Conservation (phyloP, 2,797 vertebrate genomes). For the Sphenopsis melanotis region DNA sequence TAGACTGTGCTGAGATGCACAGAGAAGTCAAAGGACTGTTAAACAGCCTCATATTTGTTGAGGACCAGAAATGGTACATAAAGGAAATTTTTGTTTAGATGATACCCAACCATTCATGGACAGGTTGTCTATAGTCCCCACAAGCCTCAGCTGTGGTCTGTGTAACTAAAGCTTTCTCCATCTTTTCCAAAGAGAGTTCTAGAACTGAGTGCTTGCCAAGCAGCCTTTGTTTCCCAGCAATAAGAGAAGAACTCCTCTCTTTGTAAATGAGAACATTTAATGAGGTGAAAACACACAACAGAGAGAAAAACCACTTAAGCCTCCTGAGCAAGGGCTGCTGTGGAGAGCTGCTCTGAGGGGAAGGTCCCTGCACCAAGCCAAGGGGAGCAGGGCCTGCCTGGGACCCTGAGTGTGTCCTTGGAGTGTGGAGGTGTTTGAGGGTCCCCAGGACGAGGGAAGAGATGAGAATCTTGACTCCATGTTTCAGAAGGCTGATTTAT, state of each 20-base stretch:
- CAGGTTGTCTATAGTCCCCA: neutral
- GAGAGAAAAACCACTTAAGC: neutral
- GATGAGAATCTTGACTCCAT: too few species aligned
- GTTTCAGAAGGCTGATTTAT: neutral
- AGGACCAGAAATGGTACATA: neutral
- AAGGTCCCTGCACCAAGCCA: neutral
- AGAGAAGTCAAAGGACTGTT: neutral
- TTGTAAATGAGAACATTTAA: constrained; percentile 7
- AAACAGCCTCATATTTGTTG: neutral
- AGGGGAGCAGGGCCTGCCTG: neutral
- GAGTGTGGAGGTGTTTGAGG: neutral
- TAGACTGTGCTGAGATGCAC: neutral
- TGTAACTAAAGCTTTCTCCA: neutral
- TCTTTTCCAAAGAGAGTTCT: neutral
- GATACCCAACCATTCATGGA: neutral
- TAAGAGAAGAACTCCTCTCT: neutral
- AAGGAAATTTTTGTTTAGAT: neutral
- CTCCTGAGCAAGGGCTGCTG: neutral
- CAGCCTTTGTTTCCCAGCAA: constrained; percentile 6
- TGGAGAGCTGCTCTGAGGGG: neutral
- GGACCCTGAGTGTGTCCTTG: neutral
- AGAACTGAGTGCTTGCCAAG: neutral
- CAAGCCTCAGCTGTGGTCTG: neutral
- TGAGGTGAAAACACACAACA: neutral
- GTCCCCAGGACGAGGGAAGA: too few species aligned